These are phyloP conservation scores for Subanguina moxae DNA, from an alignment of 1,140 invertebrate genomes.

Conservation along the genomic window DNA sequence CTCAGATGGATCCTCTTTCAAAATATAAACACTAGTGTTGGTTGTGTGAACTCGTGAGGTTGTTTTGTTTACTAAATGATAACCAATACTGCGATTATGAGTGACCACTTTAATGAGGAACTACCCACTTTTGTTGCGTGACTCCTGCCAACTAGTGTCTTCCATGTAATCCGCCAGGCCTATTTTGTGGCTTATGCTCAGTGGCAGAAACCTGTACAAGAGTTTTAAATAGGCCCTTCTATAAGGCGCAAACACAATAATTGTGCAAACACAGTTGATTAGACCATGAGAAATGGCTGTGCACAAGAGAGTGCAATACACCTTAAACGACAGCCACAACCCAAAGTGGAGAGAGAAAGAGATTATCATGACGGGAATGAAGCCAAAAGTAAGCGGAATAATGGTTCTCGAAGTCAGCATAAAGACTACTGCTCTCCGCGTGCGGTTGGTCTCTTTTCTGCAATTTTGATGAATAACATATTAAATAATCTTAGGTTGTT, in stretches of 20 bases:
- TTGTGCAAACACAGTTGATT: conserved; percentile 5
- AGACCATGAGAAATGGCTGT: conserved; percentile 10
- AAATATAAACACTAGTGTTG: no score
- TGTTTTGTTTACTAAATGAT: no score
- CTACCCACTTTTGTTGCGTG: background rate
- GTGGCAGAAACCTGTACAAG: background rate
- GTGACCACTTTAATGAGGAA: no score
- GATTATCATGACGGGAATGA: conserved; percentile 18
- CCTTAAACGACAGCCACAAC: background rate
- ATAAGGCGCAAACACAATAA: conserved; percentile 12
- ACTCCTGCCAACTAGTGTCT: background rate
- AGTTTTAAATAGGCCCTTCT: conserved; percentile 6
- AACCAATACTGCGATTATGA: no score
- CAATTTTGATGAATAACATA: background rate
- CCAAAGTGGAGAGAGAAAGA: conserved; percentile 12
- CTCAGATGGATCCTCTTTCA: no score
- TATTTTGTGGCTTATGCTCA: conserved; percentile 3
- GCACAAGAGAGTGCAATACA: conserved; percentile 7
- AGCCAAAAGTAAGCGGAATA: conserved; percentile 15
- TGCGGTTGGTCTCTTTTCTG: background rate
- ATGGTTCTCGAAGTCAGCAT: conserved; percentile 5
- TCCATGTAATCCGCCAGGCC: background rate
- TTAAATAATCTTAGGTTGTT: no score
- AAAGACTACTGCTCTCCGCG: conserved; percentile 1
- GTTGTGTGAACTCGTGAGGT: no score